Percentiles rank a stretch among this genome's conserved stretches.
Conservation (phyloP, 2,113 vertebrate species). For the Boulengerochromis microlepis region DNA sequence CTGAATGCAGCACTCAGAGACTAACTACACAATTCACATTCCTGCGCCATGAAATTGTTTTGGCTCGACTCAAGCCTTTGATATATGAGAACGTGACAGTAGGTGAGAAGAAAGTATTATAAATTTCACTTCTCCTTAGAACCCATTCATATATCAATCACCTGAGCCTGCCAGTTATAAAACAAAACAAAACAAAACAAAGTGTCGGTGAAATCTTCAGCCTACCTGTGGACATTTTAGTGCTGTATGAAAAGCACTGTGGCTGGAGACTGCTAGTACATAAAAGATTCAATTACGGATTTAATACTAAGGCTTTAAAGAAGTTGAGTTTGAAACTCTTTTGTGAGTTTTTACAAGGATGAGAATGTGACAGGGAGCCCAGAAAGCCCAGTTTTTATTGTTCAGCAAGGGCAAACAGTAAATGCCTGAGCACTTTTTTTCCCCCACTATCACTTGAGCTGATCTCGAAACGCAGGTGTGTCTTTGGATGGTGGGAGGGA, state of each 20-base stretch:
- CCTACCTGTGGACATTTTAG: neutral
- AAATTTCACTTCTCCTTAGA: neutral
- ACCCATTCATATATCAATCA: constrained; percentile 23
- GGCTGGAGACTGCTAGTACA: neutral
- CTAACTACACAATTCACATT: neutral
- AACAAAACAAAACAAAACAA: neutral
- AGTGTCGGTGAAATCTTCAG: neutral
- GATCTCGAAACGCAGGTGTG: constrained; percentile 44
- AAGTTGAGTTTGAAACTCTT: neutral
- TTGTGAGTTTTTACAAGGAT: neutral
- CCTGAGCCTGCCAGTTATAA: neutral
- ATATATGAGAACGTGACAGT: neutral
- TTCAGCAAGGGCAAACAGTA: neutral
- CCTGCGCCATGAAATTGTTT: neutral
- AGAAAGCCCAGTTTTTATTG: neutral
- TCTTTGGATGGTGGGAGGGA: neutral
- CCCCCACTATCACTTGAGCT: neutral
- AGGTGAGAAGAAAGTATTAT: neutral
- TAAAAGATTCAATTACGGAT: neutral
- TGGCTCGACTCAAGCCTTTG: neutral
- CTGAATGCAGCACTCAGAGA: neutral
- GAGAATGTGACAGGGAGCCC: neutral
- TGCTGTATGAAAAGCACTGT: neutral
- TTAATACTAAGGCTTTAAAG: neutral
- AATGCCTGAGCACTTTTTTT: neutral